These are phyloP conservation scores for Calyptommatus sinebrachiatus DNA, from an alignment of 2,113 vertebrate genomes.

Conservation along the genomic window DNA sequence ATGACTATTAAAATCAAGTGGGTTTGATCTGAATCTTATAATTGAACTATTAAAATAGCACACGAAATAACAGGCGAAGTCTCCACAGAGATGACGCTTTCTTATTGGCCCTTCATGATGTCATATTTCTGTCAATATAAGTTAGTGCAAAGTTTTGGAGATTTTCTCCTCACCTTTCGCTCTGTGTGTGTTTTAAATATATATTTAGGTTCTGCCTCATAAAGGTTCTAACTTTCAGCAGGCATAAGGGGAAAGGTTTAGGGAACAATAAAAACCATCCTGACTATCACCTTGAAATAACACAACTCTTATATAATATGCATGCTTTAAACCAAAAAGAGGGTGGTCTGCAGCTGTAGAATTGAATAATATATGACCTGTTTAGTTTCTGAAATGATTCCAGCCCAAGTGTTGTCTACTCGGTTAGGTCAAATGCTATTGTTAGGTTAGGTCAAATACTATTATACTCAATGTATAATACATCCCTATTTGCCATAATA, in stretches of 20 bases:
- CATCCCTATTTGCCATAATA: no score
- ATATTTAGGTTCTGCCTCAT: not conserved
- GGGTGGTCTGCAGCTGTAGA: slow-evolving; percentile 1
- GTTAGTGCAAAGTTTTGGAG: not conserved
- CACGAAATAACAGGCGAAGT: not conserved
- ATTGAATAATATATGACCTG: not conserved
- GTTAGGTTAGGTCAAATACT: no score
- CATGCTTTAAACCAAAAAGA: not conserved
- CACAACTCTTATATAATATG: not conserved
- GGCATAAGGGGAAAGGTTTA: not conserved
- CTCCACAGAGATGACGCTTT: not conserved
- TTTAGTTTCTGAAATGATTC: no score
- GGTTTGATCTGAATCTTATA: slow-evolving; percentile 50
- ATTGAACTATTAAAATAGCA: not conserved
- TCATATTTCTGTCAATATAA: not conserved
- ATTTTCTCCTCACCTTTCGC: not conserved
- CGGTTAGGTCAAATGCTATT: no score
- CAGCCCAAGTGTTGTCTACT: no score
- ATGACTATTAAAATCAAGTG: slow-evolving; percentile 53
- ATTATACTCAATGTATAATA: no score
- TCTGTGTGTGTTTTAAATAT: not conserved
- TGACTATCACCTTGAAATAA: not conserved
- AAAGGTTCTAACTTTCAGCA: not conserved
- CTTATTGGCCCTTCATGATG: slow-evolving; percentile 19
- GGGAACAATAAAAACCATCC: not conserved